Evolutionary conservation across 1,140 invertebrate genomes (phyloP).

Genomic region (Ylistrum balloti): DNA sequence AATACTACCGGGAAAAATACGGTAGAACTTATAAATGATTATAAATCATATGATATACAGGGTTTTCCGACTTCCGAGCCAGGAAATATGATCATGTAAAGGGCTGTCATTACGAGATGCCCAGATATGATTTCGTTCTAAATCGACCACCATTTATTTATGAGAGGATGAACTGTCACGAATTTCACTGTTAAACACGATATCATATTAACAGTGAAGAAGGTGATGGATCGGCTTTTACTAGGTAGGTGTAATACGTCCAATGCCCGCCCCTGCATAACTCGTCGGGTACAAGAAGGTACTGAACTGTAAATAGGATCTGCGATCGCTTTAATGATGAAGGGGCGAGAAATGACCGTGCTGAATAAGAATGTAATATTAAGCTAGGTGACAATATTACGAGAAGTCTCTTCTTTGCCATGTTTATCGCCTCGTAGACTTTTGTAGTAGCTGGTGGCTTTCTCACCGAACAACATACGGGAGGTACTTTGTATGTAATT

Average conservation of each 20-base stretch:
- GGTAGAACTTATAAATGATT: background rate
- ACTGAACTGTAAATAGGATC: too few species aligned
- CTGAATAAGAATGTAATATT: too few species aligned
- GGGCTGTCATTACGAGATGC: background rate
- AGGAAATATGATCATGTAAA: background rate
- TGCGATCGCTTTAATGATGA: too few species aligned
- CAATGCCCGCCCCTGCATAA: background rate
- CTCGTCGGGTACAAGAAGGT: too few species aligned
- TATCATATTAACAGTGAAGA: background rate
- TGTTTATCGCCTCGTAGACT: too few species aligned
- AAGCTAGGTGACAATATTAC: too few species aligned
- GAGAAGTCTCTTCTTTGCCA: too few species aligned
- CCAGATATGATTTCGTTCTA: background rate
- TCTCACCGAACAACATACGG: too few species aligned
- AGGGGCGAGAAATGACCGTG: too few species aligned
- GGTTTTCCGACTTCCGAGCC: background rate
- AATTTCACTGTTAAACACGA: background rate
- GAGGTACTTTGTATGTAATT: too few species aligned
- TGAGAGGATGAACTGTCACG: background rate
- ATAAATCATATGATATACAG: slow-evolving; percentile 12
- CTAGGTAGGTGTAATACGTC: background rate
- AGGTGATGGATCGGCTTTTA: background rate
- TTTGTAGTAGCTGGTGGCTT: too few species aligned
- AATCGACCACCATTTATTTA: background rate
- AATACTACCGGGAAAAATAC: background rate